Evolutionary conservation across 2,113 vertebrate species (phyloP).

Genomic region (Gallinago jamesoni): DNA sequence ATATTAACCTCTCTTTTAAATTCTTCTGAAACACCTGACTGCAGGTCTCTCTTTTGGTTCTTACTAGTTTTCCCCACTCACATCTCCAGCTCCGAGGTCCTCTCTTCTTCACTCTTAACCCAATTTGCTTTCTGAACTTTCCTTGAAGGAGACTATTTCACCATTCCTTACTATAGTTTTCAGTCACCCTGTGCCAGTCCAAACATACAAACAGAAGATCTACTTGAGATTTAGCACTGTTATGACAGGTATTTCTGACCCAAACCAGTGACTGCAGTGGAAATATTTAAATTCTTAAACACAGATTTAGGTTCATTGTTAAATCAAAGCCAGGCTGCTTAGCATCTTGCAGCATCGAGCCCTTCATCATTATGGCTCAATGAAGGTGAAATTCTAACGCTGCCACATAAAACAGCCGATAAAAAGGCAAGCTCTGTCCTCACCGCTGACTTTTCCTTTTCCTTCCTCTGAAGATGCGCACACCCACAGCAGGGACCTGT

Average conservation of each 20-base stretch:
- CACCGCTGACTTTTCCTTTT: neutral
- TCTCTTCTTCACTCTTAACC: neutral
- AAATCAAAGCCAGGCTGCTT: neutral
- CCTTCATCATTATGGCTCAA: neutral
- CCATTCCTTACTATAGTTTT: neutral
- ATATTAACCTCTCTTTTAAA: neutral
- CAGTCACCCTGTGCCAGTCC: neutral
- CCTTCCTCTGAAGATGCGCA: neutral
- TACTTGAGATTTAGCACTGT: neutral
- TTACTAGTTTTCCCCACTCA: neutral
- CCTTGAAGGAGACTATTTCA: neutral
- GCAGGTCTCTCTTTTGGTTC: neutral
- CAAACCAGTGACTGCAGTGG: neutral
- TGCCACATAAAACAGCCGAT: neutral
- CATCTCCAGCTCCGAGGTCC: neutral
- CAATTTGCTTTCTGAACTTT: neutral
- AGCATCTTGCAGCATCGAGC: neutral
- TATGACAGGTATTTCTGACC: neutral
- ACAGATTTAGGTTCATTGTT: neutral
- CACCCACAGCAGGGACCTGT: neutral
- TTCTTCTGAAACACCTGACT: neutral
- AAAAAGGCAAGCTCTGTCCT: neutral
- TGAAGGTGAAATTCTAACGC: neutral
- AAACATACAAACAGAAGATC: neutral
- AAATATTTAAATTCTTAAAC: neutral